A percentile compares a stretch with the other conserved stretches of the same genome.
Conservation (phyloP, 2,888 invertebrate species). For the Eretmocerus hayati region DNA sequence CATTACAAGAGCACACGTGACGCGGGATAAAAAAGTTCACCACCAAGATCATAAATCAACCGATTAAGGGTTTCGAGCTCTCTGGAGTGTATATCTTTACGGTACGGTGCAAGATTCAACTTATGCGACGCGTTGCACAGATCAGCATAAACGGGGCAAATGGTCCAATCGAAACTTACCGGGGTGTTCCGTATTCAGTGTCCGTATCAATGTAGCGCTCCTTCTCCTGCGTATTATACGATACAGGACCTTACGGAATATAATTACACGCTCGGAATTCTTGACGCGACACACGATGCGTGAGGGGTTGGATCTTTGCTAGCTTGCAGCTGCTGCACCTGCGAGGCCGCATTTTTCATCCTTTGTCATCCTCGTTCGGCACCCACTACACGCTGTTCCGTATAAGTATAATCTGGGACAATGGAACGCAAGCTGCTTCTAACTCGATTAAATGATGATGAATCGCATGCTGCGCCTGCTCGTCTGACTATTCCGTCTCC, state of each 20-base stretch:
- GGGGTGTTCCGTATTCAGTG: too few relatives aligned
- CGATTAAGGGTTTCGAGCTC: constrained; percentile 14
- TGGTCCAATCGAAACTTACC: too few relatives aligned
- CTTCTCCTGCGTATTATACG: not conserved
- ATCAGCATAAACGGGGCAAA: too few relatives aligned
- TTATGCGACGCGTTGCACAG: not conserved
- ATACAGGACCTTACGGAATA: not conserved
- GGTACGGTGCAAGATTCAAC: too few relatives aligned
- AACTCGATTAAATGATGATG: constrained; percentile 16
- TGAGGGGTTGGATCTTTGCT: constrained; percentile 1
- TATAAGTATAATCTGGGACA: too few relatives aligned
- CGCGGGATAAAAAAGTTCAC: not conserved
- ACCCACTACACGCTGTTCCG: too few relatives aligned
- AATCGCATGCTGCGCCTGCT: constrained; percentile 2
- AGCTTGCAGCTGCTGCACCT: constrained; percentile 17
- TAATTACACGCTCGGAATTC: not conserved
- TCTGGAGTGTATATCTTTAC: too few relatives aligned
- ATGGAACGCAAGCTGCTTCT: not conserved
- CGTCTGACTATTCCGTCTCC: not conserved
- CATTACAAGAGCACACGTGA: not conserved
- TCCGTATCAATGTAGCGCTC: not conserved
- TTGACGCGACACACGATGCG: not conserved
- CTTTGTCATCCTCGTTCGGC: constrained; percentile 15
- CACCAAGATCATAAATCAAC: constrained; percentile 12
- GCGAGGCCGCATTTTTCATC: constrained; percentile 20